Evolutionary conservation across 1,140 invertebrate species (phyloP), one percentile per base, ranked within the genome.

Genomic region (Branchinecta lindahli): DNA sequence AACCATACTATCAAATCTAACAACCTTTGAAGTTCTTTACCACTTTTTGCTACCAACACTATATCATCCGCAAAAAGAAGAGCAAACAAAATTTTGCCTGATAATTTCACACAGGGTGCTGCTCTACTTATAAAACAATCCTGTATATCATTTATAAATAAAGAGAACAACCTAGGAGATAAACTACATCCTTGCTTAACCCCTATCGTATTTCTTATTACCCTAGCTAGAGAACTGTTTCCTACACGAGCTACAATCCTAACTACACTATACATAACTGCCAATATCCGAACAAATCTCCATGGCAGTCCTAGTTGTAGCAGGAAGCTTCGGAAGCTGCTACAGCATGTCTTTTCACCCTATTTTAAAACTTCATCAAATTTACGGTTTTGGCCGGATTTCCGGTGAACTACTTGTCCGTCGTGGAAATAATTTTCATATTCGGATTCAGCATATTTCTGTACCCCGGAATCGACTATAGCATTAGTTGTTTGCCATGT

Each of bases 131-230:
- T 6, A 61, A 61, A 61, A 20, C 6, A 61, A 61, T 6, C 52
- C 52, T 61, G 52, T 61, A 61, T 61, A 20, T 61, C 52, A 61
- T 61, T 61, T 15, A 61, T 61, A 61, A 12, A 61, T 61, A 61
- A 61, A 12, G 52, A 61, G 18, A 61, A 61, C 6, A 61, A 61
- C 52, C 52, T 6, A 61, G 4, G 18, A 15, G 52, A 61, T 20
- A 61, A 61, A 61, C 6, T 61, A 61, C 52, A 61, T 61, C 52
- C 52, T 61, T 1, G 52, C 52, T 61, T 61, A 61, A 61, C 52
- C 18, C 52, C 52, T 61, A 12, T 15, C 52, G 2, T 20, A 61
- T 4, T 15, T 61, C 33, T 61, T 20, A 61, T 61, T 61, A 12
- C 52, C 18, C 6, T 20, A 6, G 12, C 6, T 20, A 6, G 12